phyloP scores from a whole-genome alignment of 2,113 vertebrate species.

The Hippocampus barbouri region DNA sequence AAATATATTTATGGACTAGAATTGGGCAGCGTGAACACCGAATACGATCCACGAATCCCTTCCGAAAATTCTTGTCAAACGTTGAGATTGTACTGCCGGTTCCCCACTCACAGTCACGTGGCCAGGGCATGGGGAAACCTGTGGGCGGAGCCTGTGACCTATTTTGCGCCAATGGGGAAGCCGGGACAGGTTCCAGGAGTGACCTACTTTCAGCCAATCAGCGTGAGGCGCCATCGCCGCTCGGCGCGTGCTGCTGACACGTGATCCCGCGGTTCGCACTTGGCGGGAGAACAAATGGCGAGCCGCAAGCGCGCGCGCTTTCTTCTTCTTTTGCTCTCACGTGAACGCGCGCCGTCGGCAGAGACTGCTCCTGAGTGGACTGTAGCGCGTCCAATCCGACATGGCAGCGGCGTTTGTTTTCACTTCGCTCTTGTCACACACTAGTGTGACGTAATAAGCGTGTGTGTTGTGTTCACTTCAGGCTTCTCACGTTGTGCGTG shows the following conservation, averaged over 20 bases:
- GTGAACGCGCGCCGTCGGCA: neutral
- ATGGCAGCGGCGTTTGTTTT: neutral
- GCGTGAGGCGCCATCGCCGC: slow-evolving; percentile 44
- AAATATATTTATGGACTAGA: neutral
- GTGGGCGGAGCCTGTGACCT: slow-evolving; percentile 74
- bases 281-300: slow-evolving; percentile 5
- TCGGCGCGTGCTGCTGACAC: slow-evolving; percentile 69
- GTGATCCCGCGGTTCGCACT: slow-evolving; percentile 51
- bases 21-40: too few relatives aligned
- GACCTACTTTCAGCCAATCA: slow-evolving; percentile 77
- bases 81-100: neutral
- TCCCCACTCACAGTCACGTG: slow-evolving; percentile 65
- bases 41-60: too few relatives aligned
- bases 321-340: neutral
- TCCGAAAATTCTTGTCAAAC: too few relatives aligned
- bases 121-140: slow-evolving; percentile 65
- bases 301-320: neutral
- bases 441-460: neutral
- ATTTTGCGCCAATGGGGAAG: slow-evolving; percentile 67
- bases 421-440: neutral
- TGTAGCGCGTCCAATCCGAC: neutral
- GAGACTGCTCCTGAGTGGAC: neutral
- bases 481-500: slow-evolving; percentile 1
- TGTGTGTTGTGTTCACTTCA: neutral
- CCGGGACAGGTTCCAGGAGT: slow-evolving; percentile 39